Evolutionary conservation across 1,140 invertebrate species (phyloP).

Genomic region (Brachionus manjavacas): DNA sequence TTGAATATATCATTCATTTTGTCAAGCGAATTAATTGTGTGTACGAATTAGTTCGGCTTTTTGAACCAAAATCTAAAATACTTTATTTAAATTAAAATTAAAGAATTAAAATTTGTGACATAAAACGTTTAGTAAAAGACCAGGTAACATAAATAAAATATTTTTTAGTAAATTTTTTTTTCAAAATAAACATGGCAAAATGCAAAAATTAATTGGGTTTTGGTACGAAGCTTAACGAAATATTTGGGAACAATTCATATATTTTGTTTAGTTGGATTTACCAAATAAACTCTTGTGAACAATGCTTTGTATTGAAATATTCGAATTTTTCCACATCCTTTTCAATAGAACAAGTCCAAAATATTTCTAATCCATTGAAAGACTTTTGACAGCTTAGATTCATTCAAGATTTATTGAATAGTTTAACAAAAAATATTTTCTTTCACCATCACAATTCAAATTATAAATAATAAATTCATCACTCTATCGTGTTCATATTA

Average conservation of each 20-base stretch:
- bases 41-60: background rate
- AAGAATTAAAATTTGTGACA: background rate
- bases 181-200: constrained; percentile 9
- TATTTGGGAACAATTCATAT: constrained; percentile 3
- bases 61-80: background rate
- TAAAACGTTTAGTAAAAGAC: background rate
- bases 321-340: background rate
- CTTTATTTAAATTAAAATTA: background rate
- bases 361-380: background rate
- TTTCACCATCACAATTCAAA: background rate
- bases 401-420: background rate
- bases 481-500: background rate
- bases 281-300: background rate
- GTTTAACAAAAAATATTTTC: background rate
- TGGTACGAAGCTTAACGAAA: background rate
- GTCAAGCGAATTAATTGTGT: background rate
- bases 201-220: constrained; percentile 21
- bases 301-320: background rate
- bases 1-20: constrained; percentile 42
- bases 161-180: background rate
- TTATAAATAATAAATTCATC: background rate
- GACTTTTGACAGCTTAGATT: background rate
- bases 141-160: background rate
- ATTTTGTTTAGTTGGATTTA: background rate
- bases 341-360: background rate